Conservation (phyloP, 2,113 vertebrate genomes). For the Burhinus bistriatus region DNA sequence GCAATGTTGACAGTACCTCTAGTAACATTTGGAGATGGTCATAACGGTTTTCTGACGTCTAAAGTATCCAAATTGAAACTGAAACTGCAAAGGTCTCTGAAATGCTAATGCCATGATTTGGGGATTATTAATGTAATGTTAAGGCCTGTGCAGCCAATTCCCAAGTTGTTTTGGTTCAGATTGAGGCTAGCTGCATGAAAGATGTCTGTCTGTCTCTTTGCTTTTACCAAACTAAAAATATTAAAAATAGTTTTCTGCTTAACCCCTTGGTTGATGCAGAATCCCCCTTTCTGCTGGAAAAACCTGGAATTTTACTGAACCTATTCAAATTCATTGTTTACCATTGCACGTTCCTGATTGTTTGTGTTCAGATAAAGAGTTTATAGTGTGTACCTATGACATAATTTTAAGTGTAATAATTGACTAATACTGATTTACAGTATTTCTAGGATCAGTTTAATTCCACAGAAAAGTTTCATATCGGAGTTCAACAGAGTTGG, state of each 20-base stretch:
- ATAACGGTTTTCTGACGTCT: neutral
- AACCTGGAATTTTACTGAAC: neutral
- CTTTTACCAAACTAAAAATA: neutral
- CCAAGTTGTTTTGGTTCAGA: neutral
- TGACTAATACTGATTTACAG: neutral
- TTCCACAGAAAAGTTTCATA: neutral
- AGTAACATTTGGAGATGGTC: neutral
- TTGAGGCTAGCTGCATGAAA: neutral
- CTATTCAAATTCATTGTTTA: neutral
- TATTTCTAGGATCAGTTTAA: neutral
- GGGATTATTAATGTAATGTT: neutral
- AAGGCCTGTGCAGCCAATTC: neutral
- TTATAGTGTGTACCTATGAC: accelerated
- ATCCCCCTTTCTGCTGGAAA: neutral
- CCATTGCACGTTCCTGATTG: neutral
- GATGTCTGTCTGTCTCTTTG: neutral
- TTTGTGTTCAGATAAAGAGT: neutral
- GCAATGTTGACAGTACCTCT: neutral
- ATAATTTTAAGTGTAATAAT: neutral
- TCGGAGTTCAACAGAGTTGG: neutral
- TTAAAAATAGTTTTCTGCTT: neutral
- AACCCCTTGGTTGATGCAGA: neutral
- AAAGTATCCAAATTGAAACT: neutral
- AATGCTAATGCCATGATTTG: neutral
- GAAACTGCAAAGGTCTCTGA: neutral